Evolutionary conservation across 2,888 invertebrate species (phyloP), one percentile per base, ranked within the genome.

Genomic region (Drosophila nr. fundita): DNA sequence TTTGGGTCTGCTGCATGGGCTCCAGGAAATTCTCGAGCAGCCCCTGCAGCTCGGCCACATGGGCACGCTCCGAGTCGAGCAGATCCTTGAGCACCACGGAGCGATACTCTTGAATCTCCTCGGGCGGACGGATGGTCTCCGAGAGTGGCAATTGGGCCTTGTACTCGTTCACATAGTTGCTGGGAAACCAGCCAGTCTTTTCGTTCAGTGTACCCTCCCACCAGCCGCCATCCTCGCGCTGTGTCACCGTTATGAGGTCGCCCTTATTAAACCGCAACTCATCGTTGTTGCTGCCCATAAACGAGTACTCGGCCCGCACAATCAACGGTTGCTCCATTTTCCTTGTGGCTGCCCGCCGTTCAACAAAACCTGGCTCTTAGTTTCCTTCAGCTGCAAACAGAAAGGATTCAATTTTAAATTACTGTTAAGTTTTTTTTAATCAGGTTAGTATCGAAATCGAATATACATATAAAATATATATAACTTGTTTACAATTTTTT

Each of bases 171-270:
- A 98, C 98, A 95, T 99, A 99, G 94, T 99, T 99, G 91, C 98
- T 97, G 74, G 99, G 99, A 94, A 99, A 99, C 99, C 99, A 99
- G 90, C 99, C 99, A 76, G 99, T 99, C 92, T 97, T 97, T 83
- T 97, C 98, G 73, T 96, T 96, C 57, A 99, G 94, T 11, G 99
- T 99, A 18, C 99, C 99, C 94, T 99, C 99, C 99, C 99, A 99
- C 99, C 99, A 99, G 50, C 99, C 99, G 63, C 99, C 99, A 91
- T 99, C 99, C 91, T 98, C 97, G 69, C 95, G 96, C 93, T 99
- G 99, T 38, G 99, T 99, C 67, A 99, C 97, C 42, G 98, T 98
- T 85, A 99, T 99, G 82, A 99, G 94, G 93, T 99, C 99, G 62
- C 98, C 98, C 93, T 99, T 99, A 89, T 96, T 96, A 93, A 99